These are phyloP conservation scores for Bellardia pandia DNA, from an alignment of 2,888 invertebrate genomes.

Conservation along the genomic window DNA sequence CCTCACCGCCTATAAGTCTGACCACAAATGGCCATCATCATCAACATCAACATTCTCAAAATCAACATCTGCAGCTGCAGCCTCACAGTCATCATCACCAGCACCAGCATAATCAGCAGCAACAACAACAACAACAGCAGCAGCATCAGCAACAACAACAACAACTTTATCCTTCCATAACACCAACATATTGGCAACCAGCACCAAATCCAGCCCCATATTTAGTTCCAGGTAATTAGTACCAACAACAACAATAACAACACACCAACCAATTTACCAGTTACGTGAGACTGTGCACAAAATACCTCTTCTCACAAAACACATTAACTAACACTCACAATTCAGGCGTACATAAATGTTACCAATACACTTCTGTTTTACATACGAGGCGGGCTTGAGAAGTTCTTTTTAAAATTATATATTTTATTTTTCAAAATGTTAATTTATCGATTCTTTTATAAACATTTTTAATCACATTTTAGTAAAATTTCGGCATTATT, in stretches of 20 bases:
- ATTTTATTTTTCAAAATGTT: too few relatives aligned
- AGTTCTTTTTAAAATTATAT: too few relatives aligned
- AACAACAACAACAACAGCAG: constrained; percentile 59
- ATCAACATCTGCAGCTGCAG: constrained; percentile 59
- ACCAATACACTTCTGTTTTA: not conserved
- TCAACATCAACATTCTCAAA: constrained; percentile 61
- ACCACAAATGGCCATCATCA: constrained; percentile 73
- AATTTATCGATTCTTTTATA: too few relatives aligned
- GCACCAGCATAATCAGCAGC: constrained; percentile 48
- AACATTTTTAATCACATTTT: too few relatives aligned
- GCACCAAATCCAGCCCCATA: constrained; percentile 92
- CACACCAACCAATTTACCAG: constrained; percentile 1
- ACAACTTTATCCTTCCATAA: constrained; percentile 90
- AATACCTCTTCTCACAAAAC: not conserved
- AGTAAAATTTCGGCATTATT: too few relatives aligned
- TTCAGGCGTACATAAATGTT: not conserved
- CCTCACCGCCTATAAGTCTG: constrained; percentile 73
- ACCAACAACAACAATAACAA: constrained; percentile 44
- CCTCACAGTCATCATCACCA: constrained; percentile 59
- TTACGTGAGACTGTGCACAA: constrained; percentile 36
- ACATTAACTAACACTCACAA: constrained; percentile 41
- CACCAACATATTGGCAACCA: constrained; percentile 93
- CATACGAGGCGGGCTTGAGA: not conserved
- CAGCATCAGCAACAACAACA: constrained; percentile 78
- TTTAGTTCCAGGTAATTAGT: constrained; percentile 91